A percentile compares a stretch with the other conserved stretches of the same genome.
These are phyloP conservation scores for Hypotaenidia philippensis DNA, from an alignment of 2,797 vertebrate genomes.

Conservation along the genomic window DNA sequence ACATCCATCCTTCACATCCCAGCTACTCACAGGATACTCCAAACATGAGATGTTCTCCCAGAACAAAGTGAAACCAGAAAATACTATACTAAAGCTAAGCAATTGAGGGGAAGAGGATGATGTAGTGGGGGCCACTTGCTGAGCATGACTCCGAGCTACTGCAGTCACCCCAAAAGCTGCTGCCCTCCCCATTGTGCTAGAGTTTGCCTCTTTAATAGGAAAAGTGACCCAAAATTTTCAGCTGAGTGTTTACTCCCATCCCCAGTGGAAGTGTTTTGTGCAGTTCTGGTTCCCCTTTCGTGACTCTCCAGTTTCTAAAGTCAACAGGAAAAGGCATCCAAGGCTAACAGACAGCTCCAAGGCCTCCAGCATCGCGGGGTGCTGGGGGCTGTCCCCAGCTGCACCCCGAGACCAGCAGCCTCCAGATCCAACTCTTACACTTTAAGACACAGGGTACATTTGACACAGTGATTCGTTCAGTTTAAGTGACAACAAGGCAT, in stretches of 20 bases:
- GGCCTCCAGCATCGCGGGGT: rapidly evolving
- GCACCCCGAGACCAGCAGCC: rapidly evolving
- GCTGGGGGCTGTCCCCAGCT: not conserved
- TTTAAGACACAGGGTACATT: not conserved
- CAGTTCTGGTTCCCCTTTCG: not conserved
- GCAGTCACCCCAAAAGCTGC: not conserved
- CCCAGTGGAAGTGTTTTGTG: not conserved
- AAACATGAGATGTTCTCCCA: not conserved
- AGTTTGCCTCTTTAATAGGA: not conserved
- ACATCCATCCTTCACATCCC: rapidly evolving
- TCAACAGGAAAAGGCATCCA: not conserved
- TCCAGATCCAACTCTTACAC: not conserved
- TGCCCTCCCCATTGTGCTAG: rapidly evolving
- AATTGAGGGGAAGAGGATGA: not conserved
- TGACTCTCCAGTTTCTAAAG: not conserved
- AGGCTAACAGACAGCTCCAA: not conserved
- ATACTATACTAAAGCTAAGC: rapidly evolving
- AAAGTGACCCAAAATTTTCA: not conserved
- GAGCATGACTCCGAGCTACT: not conserved
- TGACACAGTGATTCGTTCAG: not conserved
- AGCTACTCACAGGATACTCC: not conserved
- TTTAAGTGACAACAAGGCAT: not conserved
- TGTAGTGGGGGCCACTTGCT: rapidly evolving
- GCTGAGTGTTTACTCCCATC: not conserved
- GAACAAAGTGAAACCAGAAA: not conserved